Evolutionary conservation across 2,113 vertebrate genomes (phyloP).

Genomic region (Meles meles): DNA sequence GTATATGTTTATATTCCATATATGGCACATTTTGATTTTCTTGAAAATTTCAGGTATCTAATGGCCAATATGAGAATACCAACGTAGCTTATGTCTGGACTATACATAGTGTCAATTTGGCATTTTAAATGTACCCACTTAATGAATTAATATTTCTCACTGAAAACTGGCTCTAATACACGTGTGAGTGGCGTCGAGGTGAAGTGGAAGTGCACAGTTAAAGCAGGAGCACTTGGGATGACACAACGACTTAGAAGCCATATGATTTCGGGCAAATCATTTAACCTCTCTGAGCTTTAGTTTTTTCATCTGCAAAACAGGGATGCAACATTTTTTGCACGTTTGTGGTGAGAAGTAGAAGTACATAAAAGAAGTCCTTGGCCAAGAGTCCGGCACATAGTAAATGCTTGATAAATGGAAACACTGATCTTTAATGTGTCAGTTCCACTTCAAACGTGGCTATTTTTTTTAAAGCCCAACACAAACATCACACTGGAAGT

Average conservation of each 20-base stretch:
- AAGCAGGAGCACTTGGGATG: too few relatives aligned
- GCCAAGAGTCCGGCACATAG: background rate
- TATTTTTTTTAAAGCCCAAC: background rate
- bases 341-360: background rate
- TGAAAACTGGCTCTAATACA: background rate
- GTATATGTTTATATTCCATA: background rate
- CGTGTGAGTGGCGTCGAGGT: background rate
- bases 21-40: background rate
- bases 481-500: conserved; percentile 39
- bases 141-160: background rate
- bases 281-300: background rate
- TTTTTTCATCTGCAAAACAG: background rate
- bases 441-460: background rate
- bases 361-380: background rate
- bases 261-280: background rate
- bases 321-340: background rate
- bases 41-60: background rate
- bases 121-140: background rate
- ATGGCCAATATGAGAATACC: background rate
- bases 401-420: conserved; percentile 31
- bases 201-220: background rate
- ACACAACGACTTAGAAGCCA: background rate
- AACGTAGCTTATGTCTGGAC: background rate
- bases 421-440: background rate
- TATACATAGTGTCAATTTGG: background rate